Conservation (phyloP, 2,888 invertebrate species). For the Carabus problematicus region DNA sequence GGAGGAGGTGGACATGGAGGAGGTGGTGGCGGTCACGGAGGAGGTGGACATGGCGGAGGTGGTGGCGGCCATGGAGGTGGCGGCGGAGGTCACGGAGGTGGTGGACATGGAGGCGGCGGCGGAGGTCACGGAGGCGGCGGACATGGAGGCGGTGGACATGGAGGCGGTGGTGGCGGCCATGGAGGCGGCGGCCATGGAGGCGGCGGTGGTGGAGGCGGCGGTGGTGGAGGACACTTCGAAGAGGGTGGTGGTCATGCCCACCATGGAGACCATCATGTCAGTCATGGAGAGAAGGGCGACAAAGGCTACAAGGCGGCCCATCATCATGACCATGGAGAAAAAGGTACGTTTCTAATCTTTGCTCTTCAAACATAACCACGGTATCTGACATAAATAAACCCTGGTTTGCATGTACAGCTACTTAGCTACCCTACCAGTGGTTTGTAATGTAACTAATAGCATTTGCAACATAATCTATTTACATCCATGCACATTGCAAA, state of each 20-base stretch:
- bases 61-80: slow-evolving; percentile 7
- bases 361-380: background rate
- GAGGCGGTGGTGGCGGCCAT: slow-evolving; percentile 32
- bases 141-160: slow-evolving; percentile 8
- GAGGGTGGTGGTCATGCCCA: slow-evolving; percentile 75
- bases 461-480: too few relatives aligned
- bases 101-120: slow-evolving; percentile 2
- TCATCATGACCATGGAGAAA: slow-evolving; percentile 80
- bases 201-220: slow-evolving; percentile 45
- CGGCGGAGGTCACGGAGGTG: slow-evolving; percentile 12
- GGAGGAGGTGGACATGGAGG: slow-evolving; percentile 35
- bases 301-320: slow-evolving; percentile 80
- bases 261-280: slow-evolving; percentile 71
- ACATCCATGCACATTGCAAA: too few relatives aligned
- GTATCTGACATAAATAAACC: background rate
- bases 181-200: slow-evolving; percentile 37
- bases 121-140: slow-evolving; percentile 2
- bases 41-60: slow-evolving; percentile 20
- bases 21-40: background rate
- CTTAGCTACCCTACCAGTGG: too few relatives aligned
- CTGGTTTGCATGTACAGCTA: too few relatives aligned
- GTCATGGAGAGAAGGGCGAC: slow-evolving; percentile 78
- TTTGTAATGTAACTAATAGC: too few relatives aligned
- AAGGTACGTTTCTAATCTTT: slow-evolving; percentile 61
- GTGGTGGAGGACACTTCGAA: slow-evolving; percentile 66